Conservation (phyloP, 2,113 vertebrate species). For the Lipophrys pholis region DNA sequence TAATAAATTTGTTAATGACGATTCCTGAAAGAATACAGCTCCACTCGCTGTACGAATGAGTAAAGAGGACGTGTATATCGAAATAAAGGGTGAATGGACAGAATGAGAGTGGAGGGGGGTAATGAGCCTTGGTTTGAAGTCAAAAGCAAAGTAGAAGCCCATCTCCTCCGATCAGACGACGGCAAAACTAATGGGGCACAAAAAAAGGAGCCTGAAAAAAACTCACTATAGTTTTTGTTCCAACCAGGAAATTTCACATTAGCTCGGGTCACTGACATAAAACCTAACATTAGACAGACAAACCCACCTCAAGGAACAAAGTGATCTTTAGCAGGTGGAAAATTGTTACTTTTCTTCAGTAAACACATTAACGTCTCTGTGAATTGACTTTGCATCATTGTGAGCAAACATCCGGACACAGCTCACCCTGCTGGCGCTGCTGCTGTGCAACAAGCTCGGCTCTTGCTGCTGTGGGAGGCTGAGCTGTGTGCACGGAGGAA, state of each 20-base stretch:
- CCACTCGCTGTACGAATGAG: background rate
- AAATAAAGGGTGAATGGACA: conserved; percentile 33
- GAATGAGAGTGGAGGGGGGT: conserved; percentile 34
- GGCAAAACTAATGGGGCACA: conserved; percentile 71
- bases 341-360: conserved; percentile 48
- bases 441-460: conserved; percentile 28
- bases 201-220: conserved; percentile 59
- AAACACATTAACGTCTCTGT: conserved; percentile 54
- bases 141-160: conserved; percentile 66
- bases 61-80: background rate
- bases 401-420: conserved; percentile 39
- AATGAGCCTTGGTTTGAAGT: conserved; percentile 66
- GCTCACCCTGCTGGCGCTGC: conserved; percentile 22
- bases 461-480: conserved; percentile 37
- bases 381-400: conserved; percentile 47
- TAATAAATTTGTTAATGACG: conserved; percentile 34
- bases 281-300: conserved; percentile 58
- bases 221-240: conserved; percentile 35
- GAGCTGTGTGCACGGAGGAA: conserved; percentile 5
- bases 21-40: conserved; percentile 24
- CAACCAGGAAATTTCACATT: conserved; percentile 52
- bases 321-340: conserved; percentile 47
- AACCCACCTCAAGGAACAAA: conserved; percentile 61
- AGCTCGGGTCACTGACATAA: conserved; percentile 61
- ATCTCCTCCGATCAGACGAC: conserved; percentile 73